These are phyloP conservation scores for Chlamydotis undulata DNA, from an alignment of 2,113 vertebrate genomes.

Conservation along the genomic window DNA sequence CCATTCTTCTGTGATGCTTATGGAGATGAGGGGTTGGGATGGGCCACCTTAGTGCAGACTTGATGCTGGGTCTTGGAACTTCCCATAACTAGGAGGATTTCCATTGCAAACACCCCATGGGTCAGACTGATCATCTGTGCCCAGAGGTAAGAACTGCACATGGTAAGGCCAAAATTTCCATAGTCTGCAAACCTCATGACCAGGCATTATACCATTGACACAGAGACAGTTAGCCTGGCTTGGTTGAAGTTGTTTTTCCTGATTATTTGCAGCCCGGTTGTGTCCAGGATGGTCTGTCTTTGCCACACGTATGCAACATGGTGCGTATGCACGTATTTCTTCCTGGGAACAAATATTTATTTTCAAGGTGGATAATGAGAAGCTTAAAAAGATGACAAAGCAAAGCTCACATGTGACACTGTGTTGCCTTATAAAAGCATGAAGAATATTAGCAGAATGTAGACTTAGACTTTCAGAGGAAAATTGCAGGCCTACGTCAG, in stretches of 20 bases:
- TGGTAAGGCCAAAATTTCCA: background rate
- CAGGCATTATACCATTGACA: background rate
- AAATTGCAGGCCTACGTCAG: background rate
- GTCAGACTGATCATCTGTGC: background rate
- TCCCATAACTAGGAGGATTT: background rate
- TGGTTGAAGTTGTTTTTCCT: background rate
- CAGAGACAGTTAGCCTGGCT: background rate
- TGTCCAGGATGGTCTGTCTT: background rate
- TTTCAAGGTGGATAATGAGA: background rate
- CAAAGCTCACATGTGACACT: background rate
- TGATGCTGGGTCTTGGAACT: background rate
- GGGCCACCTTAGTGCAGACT: background rate
- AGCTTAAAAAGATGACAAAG: background rate
- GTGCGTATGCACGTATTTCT: background rate
- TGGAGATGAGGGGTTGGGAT: background rate
- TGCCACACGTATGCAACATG: background rate
- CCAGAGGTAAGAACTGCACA: background rate
- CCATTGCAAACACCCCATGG: accelerated
- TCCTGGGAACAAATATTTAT: background rate
- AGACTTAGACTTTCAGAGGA: background rate
- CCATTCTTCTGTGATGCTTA: background rate
- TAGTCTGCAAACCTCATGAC: background rate
- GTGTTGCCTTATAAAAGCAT: background rate
- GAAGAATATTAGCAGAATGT: background rate
- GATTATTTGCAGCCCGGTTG: background rate